phyloP scores from a whole-genome alignment of 2,888 invertebrate species.

The Palloptera scutellata region DNA sequence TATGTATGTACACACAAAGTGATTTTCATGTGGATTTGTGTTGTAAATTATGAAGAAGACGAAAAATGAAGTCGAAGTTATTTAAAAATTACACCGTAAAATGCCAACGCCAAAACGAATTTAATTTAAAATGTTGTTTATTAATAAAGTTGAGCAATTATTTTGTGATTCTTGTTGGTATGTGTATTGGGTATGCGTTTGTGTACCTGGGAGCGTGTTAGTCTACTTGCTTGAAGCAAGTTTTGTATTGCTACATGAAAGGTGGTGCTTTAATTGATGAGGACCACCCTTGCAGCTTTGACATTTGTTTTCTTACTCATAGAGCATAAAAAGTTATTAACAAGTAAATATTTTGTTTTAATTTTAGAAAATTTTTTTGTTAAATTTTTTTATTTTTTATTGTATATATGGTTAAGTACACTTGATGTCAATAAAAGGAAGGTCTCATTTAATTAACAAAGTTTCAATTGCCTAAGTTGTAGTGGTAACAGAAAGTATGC shows the following conservation, averaged over 20 bases:
- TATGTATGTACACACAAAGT: background rate
- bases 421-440: too few relatives aligned
- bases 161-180: background rate
- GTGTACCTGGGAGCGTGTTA: too few relatives aligned
- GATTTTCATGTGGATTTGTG: background rate
- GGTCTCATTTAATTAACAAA: too few relatives aligned
- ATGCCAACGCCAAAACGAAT: constrained; percentile 2
- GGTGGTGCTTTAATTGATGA: background rate
- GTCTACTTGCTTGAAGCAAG: too few relatives aligned
- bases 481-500: too few relatives aligned
- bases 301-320: background rate
- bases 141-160: background rate
- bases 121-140: background rate
- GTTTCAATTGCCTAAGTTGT: too few relatives aligned
- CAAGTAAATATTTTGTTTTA: too few relatives aligned
- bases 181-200: background rate
- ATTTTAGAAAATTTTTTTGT: too few relatives aligned
- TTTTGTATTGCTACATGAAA: background rate
- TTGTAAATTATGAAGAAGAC: background rate
- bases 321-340: too few relatives aligned
- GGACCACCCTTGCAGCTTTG: constrained; percentile 16
- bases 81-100: background rate
- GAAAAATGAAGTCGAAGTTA: too few relatives aligned
- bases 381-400: background rate
- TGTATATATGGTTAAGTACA: too few relatives aligned